These are phyloP conservation scores for Oxystoma pomonae DNA, from an alignment of 2,888 invertebrate genomes.

Conservation along the genomic window DNA sequence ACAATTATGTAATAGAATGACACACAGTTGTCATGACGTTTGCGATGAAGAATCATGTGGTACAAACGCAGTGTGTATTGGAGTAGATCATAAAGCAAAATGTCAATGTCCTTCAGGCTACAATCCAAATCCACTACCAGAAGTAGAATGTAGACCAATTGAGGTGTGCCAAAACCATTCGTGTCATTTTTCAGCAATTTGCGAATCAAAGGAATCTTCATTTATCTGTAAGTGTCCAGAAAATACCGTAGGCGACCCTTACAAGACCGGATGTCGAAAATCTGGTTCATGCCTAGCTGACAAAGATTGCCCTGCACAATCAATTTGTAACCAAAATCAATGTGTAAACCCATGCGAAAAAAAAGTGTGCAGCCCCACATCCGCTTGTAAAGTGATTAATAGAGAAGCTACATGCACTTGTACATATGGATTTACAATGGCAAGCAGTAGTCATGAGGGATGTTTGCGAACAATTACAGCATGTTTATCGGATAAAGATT, in stretches of 20 bases:
- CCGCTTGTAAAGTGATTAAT: constrained; percentile 73
- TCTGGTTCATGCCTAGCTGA: constrained; percentile 73
- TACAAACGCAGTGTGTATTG: constrained; percentile 81
- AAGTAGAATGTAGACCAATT: constrained; percentile 69
- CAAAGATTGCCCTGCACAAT: constrained; percentile 70
- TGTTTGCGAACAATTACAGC: constrained; percentile 66
- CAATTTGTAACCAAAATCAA: constrained; percentile 64
- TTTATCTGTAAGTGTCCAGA: constrained; percentile 76
- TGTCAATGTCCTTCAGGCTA: constrained; percentile 87
- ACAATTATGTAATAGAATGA: constrained; percentile 78
- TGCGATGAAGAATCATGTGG: constrained; percentile 82
- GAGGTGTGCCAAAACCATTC: constrained; percentile 73
- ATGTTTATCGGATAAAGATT: constrained; percentile 70
- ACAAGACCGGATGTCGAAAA: constrained; percentile 68
- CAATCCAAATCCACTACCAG: constrained; percentile 76
- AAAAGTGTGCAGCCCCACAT: constrained; percentile 72
- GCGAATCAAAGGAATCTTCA: constrained; percentile 61
- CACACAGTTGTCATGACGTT: constrained; percentile 76
- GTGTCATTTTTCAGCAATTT: constrained; percentile 77
- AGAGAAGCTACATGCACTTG: constrained; percentile 77
- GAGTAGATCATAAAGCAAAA: constrained; percentile 74
- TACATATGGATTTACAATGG: constrained; percentile 69
- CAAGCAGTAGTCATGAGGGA: constrained; percentile 59
- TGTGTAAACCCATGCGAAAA: constrained; percentile 80
- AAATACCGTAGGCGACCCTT: constrained; percentile 74